Percentiles rank a stretch among this genome's conserved stretches.
Conservation (phyloP, 2,113 vertebrate genomes). For the Sinocyclocheilus rhinocerous region DNA sequence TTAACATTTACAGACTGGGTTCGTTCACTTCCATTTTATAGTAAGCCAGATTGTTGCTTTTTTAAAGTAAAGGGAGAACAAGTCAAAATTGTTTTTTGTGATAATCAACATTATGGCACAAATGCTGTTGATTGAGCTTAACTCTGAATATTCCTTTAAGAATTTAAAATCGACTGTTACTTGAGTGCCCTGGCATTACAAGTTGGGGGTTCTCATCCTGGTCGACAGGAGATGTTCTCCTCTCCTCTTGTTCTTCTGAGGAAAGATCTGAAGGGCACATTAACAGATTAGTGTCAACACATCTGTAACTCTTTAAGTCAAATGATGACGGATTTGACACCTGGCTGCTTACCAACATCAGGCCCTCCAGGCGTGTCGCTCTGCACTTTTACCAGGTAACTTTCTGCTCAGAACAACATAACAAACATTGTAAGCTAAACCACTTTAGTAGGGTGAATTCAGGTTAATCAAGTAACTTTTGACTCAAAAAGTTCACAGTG, state of each 20-base stretch:
- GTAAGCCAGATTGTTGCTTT: too few relatives aligned
- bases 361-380: constrained; percentile 62
- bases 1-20: neutral
- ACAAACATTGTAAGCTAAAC: neutral
- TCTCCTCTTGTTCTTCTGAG: constrained; percentile 69
- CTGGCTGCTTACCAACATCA: constrained; percentile 45
- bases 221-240: constrained; percentile 42
- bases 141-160: neutral
- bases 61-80: neutral
- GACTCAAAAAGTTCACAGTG: neutral
- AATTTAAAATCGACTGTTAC: constrained; percentile 55
- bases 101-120: neutral
- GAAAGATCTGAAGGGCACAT: constrained; percentile 71
- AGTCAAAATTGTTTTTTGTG: neutral
- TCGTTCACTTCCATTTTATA: neutral
- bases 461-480: neutral
- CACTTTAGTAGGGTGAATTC: neutral
- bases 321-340: neutral
- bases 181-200: constrained; percentile 67
- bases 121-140: neutral
- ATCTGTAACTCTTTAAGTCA: neutral
- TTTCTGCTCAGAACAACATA: constrained; percentile 61
- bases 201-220: constrained; percentile 63
- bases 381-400: constrained; percentile 71
- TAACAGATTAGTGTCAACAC: constrained; percentile 42